These are phyloP conservation scores for Rapana venosa DNA, from an alignment of 2,888 invertebrate genomes.

Conservation along the genomic window DNA sequence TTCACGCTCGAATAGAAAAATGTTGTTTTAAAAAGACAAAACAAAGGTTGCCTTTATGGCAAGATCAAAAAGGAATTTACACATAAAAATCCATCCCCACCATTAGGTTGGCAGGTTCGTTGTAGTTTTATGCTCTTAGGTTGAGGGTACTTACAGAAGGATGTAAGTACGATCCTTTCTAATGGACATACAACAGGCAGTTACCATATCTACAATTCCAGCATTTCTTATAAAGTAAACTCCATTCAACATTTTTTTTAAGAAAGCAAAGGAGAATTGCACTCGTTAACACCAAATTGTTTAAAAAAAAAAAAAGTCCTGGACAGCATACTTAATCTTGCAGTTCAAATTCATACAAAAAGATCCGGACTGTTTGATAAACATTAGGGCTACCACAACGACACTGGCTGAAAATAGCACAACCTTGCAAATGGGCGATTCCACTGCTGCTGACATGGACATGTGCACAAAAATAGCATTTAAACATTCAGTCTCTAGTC, in stretches of 20 bases:
- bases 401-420: not conserved
- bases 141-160: too few species aligned
- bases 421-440: not conserved
- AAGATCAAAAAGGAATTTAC: not conserved
- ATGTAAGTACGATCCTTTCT: too few species aligned
- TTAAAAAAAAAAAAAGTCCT: not conserved
- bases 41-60: not conserved
- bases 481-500: not conserved
- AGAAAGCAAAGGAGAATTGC: too few species aligned
- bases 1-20: not conserved
- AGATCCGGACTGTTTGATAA: not conserved
- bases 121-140: too few species aligned
- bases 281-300: not conserved
- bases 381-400: not conserved
- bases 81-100: not conserved
- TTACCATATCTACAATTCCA: too few species aligned
- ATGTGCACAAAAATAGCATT: not conserved
- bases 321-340: not conserved
- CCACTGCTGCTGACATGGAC: not conserved
- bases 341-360: not conserved
- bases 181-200: too few species aligned
- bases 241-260: too few species aligned
- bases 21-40: not conserved
- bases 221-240: too few species aligned
- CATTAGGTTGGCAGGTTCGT: not conserved